A percentile compares a stretch with the other conserved stretches of the same genome.
phyloP scores from a whole-genome alignment of 2,797 vertebrate species.

The Hylomyscus alleni region DNA sequence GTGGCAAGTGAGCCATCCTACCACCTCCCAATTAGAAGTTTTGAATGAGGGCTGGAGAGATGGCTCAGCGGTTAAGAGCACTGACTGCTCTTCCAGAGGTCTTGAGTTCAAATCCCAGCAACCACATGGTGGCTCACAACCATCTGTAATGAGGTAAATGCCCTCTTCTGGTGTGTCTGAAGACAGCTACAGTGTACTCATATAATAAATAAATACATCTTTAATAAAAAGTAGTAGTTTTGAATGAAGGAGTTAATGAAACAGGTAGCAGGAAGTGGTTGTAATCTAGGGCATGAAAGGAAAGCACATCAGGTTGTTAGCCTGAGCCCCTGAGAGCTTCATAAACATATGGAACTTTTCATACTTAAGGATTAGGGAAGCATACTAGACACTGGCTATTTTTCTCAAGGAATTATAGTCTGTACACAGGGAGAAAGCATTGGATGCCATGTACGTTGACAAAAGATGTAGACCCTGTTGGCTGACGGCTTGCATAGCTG shows the following conservation, averaged over 20 bases:
- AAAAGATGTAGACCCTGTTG: conserved; percentile 25
- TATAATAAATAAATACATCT: too few species aligned
- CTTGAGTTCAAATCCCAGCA: too few species aligned
- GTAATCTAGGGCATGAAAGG: not conserved
- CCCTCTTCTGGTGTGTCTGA: too few species aligned
- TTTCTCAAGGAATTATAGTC: conserved; percentile 52
- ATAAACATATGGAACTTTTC: conserved; percentile 48
- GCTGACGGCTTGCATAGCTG: not conserved
- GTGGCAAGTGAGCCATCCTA: not conserved
- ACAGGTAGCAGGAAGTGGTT: conserved; percentile 8
- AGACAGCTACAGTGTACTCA: too few species aligned
- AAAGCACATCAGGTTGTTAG: not conserved
- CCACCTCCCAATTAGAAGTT: not conserved
- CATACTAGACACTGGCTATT: conserved; percentile 44
- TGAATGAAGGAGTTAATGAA: not conserved
- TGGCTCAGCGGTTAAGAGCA: too few species aligned
- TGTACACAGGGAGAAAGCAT: conserved; percentile 49
- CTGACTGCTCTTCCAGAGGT: too few species aligned
- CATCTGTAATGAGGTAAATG: too few species aligned
- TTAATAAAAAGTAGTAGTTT: not conserved
- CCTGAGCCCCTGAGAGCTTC: not conserved
- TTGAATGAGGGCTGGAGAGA: not conserved
- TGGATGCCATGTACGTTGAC: not conserved
- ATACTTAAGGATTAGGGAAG: conserved; percentile 64
- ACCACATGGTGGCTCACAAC: too few species aligned